phyloP scores from a whole-genome alignment of 92 coral and sea anemone genomes.

The Porites cylindrica region DNA sequence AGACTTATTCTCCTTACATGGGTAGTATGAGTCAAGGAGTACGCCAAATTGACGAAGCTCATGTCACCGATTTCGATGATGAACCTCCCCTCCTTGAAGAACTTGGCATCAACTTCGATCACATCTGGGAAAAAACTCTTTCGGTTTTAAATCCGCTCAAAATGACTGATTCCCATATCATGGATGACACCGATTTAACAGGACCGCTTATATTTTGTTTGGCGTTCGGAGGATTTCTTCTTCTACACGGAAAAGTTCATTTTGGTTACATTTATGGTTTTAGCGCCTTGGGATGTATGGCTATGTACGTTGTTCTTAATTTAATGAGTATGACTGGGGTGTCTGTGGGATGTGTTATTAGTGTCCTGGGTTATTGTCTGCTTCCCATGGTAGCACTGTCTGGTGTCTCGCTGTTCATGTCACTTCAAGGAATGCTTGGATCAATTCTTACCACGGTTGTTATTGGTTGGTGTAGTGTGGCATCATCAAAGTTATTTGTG shows the following conservation, averaged over 20 bases:
- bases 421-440: constrained; percentile 89
- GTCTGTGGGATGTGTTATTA: constrained; percentile 87
- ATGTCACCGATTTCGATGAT: constrained; percentile 88
- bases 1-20: constrained; percentile 73
- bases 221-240: constrained; percentile 93
- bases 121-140: constrained; percentile 95
- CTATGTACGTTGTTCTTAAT: constrained; percentile 93
- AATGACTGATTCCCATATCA: constrained; percentile 86
- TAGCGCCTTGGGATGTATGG: constrained; percentile 86
- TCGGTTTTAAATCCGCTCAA: constrained; percentile 96
- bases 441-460: constrained; percentile 78
- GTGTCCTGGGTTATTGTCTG: constrained; percentile 95
- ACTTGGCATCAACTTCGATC: constrained; percentile 95
- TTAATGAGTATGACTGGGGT: constrained; percentile 98
- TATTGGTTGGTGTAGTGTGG: constrained; percentile 97
- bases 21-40: constrained; percentile 71
- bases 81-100: constrained; percentile 97
- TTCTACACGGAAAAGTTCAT: constrained; percentile 95
- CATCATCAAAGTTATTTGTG: constrained; percentile 96
- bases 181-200: constrained; percentile 99
- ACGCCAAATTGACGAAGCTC: constrained; percentile 85
- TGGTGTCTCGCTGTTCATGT: constrained; percentile 78
- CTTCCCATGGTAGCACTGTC: constrained; percentile 95
- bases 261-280: constrained; percentile 97
- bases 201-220: constrained; percentile 96